Evolutionary conservation across 2,888 invertebrate genomes (phyloP).

Genomic region (Drosophila recens): DNA sequence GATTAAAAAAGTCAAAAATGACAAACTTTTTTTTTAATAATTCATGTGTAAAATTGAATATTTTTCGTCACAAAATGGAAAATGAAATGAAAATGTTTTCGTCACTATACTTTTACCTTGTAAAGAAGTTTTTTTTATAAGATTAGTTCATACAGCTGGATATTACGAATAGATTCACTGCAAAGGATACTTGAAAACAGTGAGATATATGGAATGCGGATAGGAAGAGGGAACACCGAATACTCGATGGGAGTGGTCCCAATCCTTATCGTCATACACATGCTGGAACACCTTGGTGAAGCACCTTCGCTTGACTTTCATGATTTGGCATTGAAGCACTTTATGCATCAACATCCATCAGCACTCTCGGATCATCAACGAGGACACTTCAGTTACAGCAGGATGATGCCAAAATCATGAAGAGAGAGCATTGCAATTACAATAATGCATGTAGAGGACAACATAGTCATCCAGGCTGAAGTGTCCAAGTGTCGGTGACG

Average conservation of each 20-base stretch:
- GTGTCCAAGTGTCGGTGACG: slow-evolving; percentile 52
- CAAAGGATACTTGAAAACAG: too few species aligned
- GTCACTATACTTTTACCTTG: too few species aligned
- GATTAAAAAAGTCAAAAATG: too few species aligned
- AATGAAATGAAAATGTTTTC: too few species aligned
- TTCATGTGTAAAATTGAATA: too few species aligned
- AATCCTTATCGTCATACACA: slow-evolving; percentile 16
- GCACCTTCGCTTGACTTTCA: slow-evolving; percentile 34
- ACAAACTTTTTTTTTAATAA: too few species aligned
- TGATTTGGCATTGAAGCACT: slow-evolving; percentile 57
- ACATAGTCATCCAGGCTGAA: slow-evolving; percentile 41
- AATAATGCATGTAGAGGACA: slow-evolving; percentile 56
- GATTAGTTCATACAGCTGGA: too few species aligned
- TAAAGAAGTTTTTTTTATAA: too few species aligned
- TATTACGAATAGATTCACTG: too few species aligned
- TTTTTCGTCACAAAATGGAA: too few species aligned
- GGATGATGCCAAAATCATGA: slow-evolving; percentile 23
- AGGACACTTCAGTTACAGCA: slow-evolving; percentile 44
- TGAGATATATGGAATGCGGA: slow-evolving; percentile 14
- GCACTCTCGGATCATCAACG: slow-evolving; percentile 54
- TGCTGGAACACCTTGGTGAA: slow-evolving; percentile 20
- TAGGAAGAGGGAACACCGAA: background rate
- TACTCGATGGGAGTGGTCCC: background rate
- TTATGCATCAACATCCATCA: slow-evolving; percentile 66
- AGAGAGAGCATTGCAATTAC: slow-evolving; percentile 55